These are phyloP conservation scores for Aurelia coerulea DNA, from an alignment of 30 jellyfish, hydroid and myxozoan species.

Conservation along the genomic window DNA sequence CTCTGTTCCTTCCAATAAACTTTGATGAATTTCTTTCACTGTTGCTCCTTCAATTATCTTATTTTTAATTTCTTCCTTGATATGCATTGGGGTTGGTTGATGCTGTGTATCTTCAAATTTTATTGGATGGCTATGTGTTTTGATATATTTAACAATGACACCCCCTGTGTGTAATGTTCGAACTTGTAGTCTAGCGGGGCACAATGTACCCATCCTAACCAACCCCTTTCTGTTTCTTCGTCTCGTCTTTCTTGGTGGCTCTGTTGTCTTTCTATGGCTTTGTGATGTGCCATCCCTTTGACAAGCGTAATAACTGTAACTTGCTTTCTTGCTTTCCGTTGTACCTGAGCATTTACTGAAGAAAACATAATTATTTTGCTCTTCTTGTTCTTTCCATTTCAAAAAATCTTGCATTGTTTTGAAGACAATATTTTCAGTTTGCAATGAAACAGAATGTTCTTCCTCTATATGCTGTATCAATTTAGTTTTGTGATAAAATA, in stretches of 20 bases:
- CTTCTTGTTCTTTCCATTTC: conserved; percentile 39
- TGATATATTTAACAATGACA: conserved; percentile 31
- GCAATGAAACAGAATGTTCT: conserved; percentile 7
- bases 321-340: conserved; percentile 18
- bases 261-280: background rate
- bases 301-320: conserved; percentile 22
- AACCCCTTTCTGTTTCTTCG: conserved; percentile 1
- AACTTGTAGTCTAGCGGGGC: conserved; percentile 48
- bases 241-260: background rate
- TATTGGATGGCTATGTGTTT: conserved; percentile 35
- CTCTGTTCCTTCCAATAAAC: conserved; percentile 16
- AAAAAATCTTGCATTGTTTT: conserved; percentile 19
- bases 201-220: conserved; percentile 12
- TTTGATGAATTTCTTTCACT: conserved; percentile 15
- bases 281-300: conserved; percentile 29
- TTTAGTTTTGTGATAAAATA: conserved; percentile 33
- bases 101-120: conserved; percentile 30
- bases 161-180: conserved; percentile 18
- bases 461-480: conserved; percentile 17
- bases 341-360: conserved; percentile 36
- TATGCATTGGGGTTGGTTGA: conserved; percentile 18
- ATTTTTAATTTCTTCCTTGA: conserved; percentile 11
- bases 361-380: conserved; percentile 14
- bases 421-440: conserved; percentile 21
- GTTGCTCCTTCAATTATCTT: conserved; percentile 3